Conservation (phyloP, 30 jellyfish, hydroid and myxozoan genomes). For the Pelagia noctiluca region DNA sequence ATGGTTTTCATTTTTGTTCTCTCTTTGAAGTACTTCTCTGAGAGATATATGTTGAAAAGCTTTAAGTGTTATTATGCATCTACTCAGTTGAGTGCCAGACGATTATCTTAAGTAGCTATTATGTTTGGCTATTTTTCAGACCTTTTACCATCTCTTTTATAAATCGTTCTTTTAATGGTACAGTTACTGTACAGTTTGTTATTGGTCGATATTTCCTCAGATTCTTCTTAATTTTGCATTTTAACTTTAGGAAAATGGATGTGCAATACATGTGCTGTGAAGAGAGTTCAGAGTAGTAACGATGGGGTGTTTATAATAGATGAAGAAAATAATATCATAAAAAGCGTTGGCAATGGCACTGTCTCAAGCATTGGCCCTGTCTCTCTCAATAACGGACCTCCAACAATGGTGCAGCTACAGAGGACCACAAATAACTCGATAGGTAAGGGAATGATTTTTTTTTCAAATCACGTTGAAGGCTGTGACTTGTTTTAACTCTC, state of each 20-base stretch:
- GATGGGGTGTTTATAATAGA: conserved; percentile 52
- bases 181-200: no score
- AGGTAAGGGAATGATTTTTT: conserved; percentile 12
- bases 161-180: no score
- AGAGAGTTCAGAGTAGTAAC: conserved; percentile 29
- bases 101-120: no score
- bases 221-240: background rate
- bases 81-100: no score
- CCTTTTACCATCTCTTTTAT: no score
- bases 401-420: conserved; percentile 73
- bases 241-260: conserved; percentile 56
- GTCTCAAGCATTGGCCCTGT: conserved; percentile 30
- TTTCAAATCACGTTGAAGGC: background rate
- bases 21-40: no score
- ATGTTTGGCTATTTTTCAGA: no score
- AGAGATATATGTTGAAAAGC: no score
- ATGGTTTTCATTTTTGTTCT: no score
- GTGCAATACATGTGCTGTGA: conserved; percentile 54
- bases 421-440: conserved; percentile 40
- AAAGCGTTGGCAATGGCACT: conserved; percentile 14
- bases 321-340: conserved; percentile 41
- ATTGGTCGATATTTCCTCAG: background rate
- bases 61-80: no score
- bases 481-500: no score
- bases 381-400: conserved; percentile 59